Evolutionary conservation across 2,888 invertebrate species (phyloP).

Genomic region (Nebria salina): DNA sequence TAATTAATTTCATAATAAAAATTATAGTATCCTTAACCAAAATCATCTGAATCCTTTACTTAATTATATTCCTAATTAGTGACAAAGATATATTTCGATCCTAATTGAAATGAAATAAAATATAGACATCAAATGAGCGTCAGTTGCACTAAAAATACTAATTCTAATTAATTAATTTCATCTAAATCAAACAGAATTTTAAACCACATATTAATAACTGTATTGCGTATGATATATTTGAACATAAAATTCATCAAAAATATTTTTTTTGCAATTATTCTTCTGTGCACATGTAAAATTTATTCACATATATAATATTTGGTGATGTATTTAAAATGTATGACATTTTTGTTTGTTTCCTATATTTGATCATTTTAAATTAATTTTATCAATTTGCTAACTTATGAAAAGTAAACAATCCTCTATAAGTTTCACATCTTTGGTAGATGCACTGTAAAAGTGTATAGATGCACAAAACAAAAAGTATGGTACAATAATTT

Average conservation of each 20-base stretch:
- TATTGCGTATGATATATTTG: background rate
- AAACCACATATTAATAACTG: background rate
- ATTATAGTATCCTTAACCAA: no score
- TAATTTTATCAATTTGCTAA: background rate
- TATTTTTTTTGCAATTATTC: background rate
- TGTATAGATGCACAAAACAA: background rate
- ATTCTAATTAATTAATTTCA: background rate
- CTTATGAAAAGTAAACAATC: background rate
- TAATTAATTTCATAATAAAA: no score
- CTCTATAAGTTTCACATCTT: background rate
- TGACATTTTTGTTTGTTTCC: background rate
- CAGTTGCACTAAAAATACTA: background rate
- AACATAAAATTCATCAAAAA: background rate
- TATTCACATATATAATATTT: background rate
- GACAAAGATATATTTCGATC: no score
- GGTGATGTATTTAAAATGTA: background rate
- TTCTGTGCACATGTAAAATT: background rate
- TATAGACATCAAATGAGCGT: no score
- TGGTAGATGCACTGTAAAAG: background rate
- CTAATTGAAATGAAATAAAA: no score
- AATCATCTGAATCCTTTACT: no score
- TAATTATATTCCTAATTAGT: no score
- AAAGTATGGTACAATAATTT: background rate
- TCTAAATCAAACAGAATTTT: background rate
- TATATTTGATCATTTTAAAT: background rate